These are phyloP conservation scores for Corbicula japonica DNA, from an alignment of 2,888 invertebrate genomes.

Conservation along the genomic window DNA sequence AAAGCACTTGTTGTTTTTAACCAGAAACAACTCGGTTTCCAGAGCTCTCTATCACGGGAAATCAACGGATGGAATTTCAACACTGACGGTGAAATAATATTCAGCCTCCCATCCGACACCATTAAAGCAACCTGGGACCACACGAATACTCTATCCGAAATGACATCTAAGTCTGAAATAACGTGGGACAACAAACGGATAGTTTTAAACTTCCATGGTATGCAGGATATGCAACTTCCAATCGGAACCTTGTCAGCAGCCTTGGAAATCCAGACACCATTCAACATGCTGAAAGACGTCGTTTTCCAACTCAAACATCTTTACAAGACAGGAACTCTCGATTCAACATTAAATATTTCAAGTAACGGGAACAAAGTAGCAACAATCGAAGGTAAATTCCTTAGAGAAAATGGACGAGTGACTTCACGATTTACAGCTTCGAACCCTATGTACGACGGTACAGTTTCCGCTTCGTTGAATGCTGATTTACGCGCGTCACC, in stretches of 20 bases:
- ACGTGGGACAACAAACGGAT: conserved; percentile 60
- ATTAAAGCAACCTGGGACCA: conserved; percentile 73
- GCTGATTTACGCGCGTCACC: conserved; percentile 63
- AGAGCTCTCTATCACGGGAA: conserved; percentile 66
- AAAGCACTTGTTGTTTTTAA: conserved; percentile 48
- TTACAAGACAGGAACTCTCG: conserved; percentile 64
- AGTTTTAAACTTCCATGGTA: conserved; percentile 58
- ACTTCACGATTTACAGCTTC: conserved; percentile 58
- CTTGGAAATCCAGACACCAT: conserved; percentile 67
- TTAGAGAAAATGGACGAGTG: conserved; percentile 36
- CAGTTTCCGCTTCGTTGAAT: conserved; percentile 56
- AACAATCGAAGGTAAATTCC: conserved; percentile 61
- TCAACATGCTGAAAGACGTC: conserved; percentile 56
- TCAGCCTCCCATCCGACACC: conserved; percentile 65
- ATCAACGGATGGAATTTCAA: conserved; percentile 58
- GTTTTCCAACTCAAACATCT: conserved; percentile 69
- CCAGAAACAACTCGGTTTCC: conserved; percentile 55
- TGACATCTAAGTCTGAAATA: conserved; percentile 59
- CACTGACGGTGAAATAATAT: conserved; percentile 70
- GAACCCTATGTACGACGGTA: conserved; percentile 55
- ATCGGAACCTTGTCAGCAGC: conserved; percentile 52
- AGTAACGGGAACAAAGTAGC: conserved; percentile 52
- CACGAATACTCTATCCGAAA: conserved; percentile 55
- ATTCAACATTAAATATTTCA: conserved; percentile 45
- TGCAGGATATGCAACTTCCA: conserved; percentile 54